Percentiles rank a stretch among this genome's conserved stretches.
phyloP scores from a whole-genome alignment of 1,140 invertebrate species.

The Pseudomyrmex pallidus region DNA sequence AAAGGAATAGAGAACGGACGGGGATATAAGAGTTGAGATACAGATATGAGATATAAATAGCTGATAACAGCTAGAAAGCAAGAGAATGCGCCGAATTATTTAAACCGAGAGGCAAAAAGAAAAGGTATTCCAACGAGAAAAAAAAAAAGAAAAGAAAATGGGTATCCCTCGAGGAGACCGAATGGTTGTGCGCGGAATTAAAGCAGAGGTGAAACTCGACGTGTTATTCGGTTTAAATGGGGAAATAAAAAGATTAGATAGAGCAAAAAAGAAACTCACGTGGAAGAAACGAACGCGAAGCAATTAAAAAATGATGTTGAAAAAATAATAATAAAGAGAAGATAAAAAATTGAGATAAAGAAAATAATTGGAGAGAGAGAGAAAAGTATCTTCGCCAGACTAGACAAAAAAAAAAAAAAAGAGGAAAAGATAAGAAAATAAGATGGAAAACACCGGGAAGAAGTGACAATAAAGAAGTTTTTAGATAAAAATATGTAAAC shows the following conservation, averaged over 20 bases:
- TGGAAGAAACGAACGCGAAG: too few species aligned
- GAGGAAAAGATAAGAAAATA: too few species aligned
- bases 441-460: too few species aligned
- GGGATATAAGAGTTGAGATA: slow-evolving; percentile 20
- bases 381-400: neutral
- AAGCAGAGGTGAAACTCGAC: neutral
- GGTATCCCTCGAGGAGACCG: neutral
- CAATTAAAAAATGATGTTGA: neutral
- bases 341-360: neutral
- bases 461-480: too few species aligned
- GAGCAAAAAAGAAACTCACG: neutral
- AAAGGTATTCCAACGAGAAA: neutral
- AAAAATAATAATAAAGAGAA: too few species aligned
- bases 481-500: too few species aligned
- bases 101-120: neutral
- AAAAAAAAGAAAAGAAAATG: slow-evolving; percentile 2
- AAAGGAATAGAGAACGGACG: neutral
- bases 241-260: slow-evolving; percentile 18
- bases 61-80: neutral
- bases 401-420: too few species aligned
- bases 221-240: slow-evolving; percentile 16
- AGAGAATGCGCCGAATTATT: slow-evolving; percentile 13
- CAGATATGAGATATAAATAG: neutral
- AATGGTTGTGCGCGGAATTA: slow-evolving; percentile 11
- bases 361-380: neutral